phyloP scores from a whole-genome alignment of 2,888 invertebrate genomes.

The Phaonia tiefii region DNA sequence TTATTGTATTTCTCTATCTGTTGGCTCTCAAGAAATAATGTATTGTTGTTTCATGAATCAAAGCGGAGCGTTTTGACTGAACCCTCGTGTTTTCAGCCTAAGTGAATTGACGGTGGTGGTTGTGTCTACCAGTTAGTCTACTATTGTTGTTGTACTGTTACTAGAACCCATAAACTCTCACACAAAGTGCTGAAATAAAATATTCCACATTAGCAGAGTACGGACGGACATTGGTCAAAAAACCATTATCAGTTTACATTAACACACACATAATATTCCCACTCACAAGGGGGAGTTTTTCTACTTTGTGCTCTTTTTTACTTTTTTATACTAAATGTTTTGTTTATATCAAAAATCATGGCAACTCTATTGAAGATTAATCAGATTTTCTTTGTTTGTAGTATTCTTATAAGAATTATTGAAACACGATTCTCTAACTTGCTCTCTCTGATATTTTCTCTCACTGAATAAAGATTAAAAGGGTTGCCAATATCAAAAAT shows the following conservation, averaged over 20 bases:
- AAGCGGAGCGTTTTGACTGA: no score
- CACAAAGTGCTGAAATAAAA: constrained; percentile 35
- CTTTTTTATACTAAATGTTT: not conserved
- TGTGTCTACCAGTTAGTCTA: constrained; percentile 35
- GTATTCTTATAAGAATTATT: constrained; percentile 20
- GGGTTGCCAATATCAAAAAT: no score
- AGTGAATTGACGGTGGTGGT: constrained; percentile 12
- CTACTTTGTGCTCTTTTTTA: not conserved
- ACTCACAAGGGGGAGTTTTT: no score
- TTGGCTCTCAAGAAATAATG: no score
- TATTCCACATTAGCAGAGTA: not conserved
- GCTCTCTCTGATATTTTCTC: not conserved
- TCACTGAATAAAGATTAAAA: not conserved
- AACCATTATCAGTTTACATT: constrained; percentile 19
- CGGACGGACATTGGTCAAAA: not conserved
- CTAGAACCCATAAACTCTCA: constrained; percentile 44
- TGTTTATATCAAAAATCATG: not conserved
- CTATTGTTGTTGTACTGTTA: constrained; percentile 46
- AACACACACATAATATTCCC: not conserved
- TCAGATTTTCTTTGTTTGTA: constrained; percentile 22
- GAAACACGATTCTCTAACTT: not conserved
- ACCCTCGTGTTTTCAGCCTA: not conserved
- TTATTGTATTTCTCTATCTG: no score
- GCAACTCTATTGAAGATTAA: constrained; percentile 13
- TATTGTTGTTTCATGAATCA: no score